Base-by-base conservation (phyloP, 1,140 invertebrate species). In the Aricia agestis region DNA sequence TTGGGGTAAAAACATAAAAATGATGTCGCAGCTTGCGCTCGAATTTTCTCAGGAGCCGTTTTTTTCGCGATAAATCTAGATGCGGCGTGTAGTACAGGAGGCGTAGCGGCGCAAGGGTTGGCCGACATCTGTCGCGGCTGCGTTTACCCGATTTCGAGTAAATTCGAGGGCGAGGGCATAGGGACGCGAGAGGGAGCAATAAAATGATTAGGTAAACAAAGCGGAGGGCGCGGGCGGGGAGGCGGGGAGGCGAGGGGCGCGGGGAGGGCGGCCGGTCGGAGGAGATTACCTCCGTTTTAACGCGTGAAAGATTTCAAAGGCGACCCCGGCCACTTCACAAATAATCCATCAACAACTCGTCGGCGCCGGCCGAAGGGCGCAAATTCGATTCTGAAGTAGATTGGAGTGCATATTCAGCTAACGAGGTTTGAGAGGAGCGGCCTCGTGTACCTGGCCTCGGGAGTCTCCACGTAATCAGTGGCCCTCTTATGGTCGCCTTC, bases 271-370 rank as follows among this genome's bases (percentile, higher is more conserved):
- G 74, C 58, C 76, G 74, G 76, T 41, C 75, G 74, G 78, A 75
- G 78, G 80, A 86, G 85, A 89, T 89, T 89, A 88, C 87, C 88
- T 89, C 82, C 87, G 82, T 89, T 89, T 89, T 90, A 88, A 88
- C 88, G 86, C 86, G 84, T 83, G 87, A 89, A 87, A 86, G 87
- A 84, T 88, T 89, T 90, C 83, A 90, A 90, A 90, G 86, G 85
- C 83, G 80, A 72, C 59, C 73, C 77, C 75, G 78, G 82, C 82
- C 87, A 89, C 88, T 90, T 87, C 86, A 89, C 88, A 88, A 87
- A 89, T 89, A 89, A 89, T 87, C 87, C 83, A 87, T 90, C 85
- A 85, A 86, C 82, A 83, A 84, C 82, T 86, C 81, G 81, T 83
- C 82, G 78, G 70, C 70, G 68, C 73, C 58, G 74, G 66, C 71